Conservation (phyloP, 1,140 invertebrate species). For the Euwallacea fornicatus region DNA sequence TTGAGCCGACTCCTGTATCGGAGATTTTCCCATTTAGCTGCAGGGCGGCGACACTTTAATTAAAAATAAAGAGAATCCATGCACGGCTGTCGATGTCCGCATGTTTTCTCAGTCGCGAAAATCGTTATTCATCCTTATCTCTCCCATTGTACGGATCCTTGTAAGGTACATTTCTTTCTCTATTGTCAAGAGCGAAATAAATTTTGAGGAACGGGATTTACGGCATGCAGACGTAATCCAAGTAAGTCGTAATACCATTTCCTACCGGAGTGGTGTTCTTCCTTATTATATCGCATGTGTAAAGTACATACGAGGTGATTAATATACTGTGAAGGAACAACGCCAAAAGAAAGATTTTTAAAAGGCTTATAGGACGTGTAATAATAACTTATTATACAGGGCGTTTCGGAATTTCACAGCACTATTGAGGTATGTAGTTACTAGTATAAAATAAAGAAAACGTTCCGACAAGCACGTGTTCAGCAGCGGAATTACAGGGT, state of each 20-base stretch:
- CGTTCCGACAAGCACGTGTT: no score
- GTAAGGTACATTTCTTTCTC: constrained; percentile 36
- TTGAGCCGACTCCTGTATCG: no score
- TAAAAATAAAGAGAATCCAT: constrained; percentile 27
- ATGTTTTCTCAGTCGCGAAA: constrained; percentile 25
- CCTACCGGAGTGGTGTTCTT: constrained; percentile 27
- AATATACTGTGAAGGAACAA: no score
- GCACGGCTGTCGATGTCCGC: constrained; percentile 30
- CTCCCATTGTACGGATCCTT: constrained; percentile 32
- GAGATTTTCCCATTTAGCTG: no score
- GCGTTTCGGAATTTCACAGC: no score
- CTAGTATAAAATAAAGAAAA: no score
- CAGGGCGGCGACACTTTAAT: constrained; percentile 14
- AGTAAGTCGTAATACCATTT: constrained; percentile 26
- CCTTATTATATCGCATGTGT: constrained; percentile 17
- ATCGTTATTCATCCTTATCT: constrained; percentile 37
- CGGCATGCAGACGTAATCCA: constrained; percentile 30
- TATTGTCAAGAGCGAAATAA: constrained; percentile 32
- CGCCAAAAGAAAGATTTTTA: no score
- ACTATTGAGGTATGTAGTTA: no score
- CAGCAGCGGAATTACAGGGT: no score
- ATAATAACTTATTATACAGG: no score
- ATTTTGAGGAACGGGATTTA: constrained; percentile 32
- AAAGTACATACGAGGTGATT: no score
- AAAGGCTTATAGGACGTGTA: no score